These are phyloP conservation scores for Sinosuthora webbiana DNA, from an alignment of 2,113 vertebrate genomes.

Conservation along the genomic window DNA sequence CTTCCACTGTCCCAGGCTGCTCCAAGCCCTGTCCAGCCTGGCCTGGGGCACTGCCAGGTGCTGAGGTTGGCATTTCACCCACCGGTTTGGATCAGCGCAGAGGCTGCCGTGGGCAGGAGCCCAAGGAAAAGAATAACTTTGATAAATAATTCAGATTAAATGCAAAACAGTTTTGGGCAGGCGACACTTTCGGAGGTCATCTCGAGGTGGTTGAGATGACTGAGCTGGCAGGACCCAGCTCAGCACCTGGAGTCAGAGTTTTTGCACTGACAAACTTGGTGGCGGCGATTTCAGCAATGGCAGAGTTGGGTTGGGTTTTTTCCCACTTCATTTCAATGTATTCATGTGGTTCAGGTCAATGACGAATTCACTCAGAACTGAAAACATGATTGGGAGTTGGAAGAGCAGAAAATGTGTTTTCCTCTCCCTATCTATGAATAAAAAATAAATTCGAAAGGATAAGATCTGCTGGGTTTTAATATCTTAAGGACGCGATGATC, in stretches of 20 bases:
- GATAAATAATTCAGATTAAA: not conserved
- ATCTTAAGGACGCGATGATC: not conserved
- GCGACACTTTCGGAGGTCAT: not conserved
- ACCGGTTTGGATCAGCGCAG: accelerated
- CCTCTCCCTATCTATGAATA: not conserved
- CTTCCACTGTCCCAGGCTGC: not conserved
- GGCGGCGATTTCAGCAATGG: accelerated
- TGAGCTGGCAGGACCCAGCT: not conserved
- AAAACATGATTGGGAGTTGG: not conserved
- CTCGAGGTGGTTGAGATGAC: not conserved
- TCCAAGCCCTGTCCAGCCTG: not conserved
- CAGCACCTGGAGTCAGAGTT: not conserved
- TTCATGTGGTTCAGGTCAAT: not conserved
- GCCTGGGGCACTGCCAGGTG: not conserved
- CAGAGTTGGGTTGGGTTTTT: too few relatives aligned
- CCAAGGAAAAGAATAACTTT: too few relatives aligned
- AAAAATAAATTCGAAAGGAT: not conserved
- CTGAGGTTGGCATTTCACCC: not conserved
- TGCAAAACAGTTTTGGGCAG: not conserved
- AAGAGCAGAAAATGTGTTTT: constrained; percentile 1
- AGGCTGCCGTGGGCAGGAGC: not conserved
- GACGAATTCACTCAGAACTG: not conserved
- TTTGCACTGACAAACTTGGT: not conserved
- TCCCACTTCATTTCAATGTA: not conserved
- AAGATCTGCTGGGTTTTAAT: not conserved